Evolutionary conservation across 2,797 vertebrate genomes (phyloP), one percentile per base, ranked within the genome.

Genomic region (Hypotaenidia okinawae): DNA sequence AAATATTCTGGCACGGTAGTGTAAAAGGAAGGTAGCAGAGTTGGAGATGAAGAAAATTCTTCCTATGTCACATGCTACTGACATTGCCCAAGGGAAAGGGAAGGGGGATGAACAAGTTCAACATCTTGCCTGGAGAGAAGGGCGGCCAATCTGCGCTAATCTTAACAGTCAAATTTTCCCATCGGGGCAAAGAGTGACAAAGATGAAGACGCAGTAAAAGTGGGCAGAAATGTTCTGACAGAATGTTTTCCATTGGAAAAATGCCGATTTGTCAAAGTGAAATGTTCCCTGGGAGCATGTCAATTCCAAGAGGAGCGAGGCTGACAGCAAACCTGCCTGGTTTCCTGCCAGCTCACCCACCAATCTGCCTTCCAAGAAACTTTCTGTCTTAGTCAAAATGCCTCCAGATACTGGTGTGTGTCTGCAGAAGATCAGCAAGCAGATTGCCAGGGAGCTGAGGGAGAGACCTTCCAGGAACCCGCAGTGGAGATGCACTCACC

Each of bases 201-300:
- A 37, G 81, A 72, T 47, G 75, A 69, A 89, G 49, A 66, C 4
- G 8, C 18, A 45, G 62, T 8, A 69, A 17, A 89, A 87, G n/a
- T 77, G 45, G 78, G 61, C 28, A 90, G 49, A 87, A 62, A 67
- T 78, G 19, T 91, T 91, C 90, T 84, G 61, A 85, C 79, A 92
- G 66, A 87, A 91, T 51, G 54, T 39, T 87, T 93, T 74, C 57
- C 73, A 28, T 19, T 84, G 87, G 83, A 91, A 95, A 91, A 94
- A 84, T 24, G 61, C 59, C 4, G 0, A 32, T 90, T 94, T 84
- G 70, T 89, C 43, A 27, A 77, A 90, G 9, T 6, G 22, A 93
- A 74, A 61, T 0, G 0, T 79, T 90, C 49, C 61, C 54, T 0
- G 0, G 61, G 33, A 90, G 11, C 11, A 1, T 61, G 55, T 80